These are phyloP conservation scores for Drosophila fuyamai DNA, from an alignment of 1,140 invertebrate genomes.

Conservation along the genomic window DNA sequence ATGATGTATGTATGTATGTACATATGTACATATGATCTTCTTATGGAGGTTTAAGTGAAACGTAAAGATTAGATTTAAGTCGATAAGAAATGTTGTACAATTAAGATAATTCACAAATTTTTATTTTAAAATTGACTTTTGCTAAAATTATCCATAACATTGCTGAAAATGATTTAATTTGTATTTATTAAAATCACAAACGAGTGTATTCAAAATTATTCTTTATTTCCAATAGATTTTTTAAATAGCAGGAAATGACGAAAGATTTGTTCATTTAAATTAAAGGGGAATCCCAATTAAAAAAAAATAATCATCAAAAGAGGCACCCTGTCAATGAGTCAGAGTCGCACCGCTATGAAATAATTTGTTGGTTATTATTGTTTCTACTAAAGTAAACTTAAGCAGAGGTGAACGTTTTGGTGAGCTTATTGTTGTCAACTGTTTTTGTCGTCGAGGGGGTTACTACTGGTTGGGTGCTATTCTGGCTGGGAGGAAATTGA, in stretches of 20 bases:
- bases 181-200: no score
- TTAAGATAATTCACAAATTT: no score
- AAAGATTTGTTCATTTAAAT: background rate
- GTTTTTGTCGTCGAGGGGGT: conserved; percentile 1
- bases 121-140: no score
- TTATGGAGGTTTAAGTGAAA: no score
- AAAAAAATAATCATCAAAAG: background rate
- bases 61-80: background rate
- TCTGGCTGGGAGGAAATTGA: conserved; percentile 12
- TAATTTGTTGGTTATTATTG: conserved; percentile 1
- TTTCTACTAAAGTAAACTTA: conserved; percentile 1
- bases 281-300: background rate
- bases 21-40: no score
- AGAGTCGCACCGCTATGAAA: background rate
- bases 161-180: no score
- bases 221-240: no score
- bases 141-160: no score
- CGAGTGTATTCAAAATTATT: no score
- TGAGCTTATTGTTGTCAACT: conserved; percentile 31
- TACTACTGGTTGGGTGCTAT: background rate
- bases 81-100: no score
- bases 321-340: background rate
- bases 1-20: no score
- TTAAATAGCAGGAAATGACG: no score
- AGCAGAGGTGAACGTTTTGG: conserved; percentile 13